These are phyloP conservation scores for Larimichthys polyactis DNA, from an alignment of 2,113 vertebrate species.

Conservation along the genomic window DNA sequence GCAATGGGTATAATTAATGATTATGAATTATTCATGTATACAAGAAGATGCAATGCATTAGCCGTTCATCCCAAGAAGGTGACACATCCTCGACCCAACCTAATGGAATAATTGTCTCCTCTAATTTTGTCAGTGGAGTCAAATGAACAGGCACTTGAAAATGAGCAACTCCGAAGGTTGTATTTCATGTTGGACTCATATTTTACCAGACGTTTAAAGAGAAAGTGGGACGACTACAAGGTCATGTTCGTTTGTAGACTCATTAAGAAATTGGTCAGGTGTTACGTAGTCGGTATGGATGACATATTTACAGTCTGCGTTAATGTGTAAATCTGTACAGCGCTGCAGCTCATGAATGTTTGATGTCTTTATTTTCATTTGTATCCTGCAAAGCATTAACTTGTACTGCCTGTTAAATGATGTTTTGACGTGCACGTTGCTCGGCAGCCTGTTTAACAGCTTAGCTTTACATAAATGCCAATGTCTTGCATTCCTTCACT, in stretches of 20 bases:
- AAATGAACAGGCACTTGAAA: slow-evolving; percentile 58
- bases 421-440: slow-evolving; percentile 24
- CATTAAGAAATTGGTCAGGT: slow-evolving; percentile 47
- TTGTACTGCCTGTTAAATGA: slow-evolving; percentile 2
- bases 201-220: slow-evolving; percentile 30
- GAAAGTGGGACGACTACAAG: slow-evolving; percentile 33
- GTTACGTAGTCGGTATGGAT: slow-evolving; percentile 10
- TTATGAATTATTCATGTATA: slow-evolving; percentile 68
- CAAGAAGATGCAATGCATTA: slow-evolving; percentile 64
- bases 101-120: slow-evolving; percentile 76
- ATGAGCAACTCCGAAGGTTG: slow-evolving; percentile 31
- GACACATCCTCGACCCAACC: slow-evolving; percentile 42
- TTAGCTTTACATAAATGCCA: neutral
- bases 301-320: slow-evolving; percentile 38
- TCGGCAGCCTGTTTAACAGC: slow-evolving; percentile 7
- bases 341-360: slow-evolving; percentile 29
- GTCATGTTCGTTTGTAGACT: slow-evolving; percentile 24
- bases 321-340: slow-evolving; percentile 22
- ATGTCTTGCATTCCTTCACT: neutral
- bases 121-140: slow-evolving; percentile 63
- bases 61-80: slow-evolving; percentile 51
- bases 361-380: slow-evolving; percentile 50
- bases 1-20: slow-evolving; percentile 58
- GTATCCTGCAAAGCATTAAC: slow-evolving; percentile 24
- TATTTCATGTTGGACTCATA: slow-evolving; percentile 28